Base-by-base conservation (phyloP, 2,888 invertebrate species). In the Sesia apiformis region DNA sequence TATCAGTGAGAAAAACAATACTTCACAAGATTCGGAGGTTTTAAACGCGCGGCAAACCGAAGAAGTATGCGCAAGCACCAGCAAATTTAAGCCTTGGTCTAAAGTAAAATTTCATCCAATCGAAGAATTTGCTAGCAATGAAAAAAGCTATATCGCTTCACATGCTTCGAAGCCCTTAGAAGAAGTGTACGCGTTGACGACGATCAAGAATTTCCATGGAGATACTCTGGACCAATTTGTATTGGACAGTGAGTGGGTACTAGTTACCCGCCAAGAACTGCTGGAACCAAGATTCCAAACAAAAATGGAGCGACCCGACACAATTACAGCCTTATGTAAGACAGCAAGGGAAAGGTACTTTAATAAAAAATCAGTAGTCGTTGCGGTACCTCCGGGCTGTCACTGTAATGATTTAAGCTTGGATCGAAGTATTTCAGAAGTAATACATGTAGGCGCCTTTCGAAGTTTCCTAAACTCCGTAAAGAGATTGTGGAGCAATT, bases 221-320 rank as follows among this genome's bases (percentile, higher is more conserved):
- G 86, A 89, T 54, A 67, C 68, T 5, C 53, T 85, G 7, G 69
- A 75, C n/a, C 79, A 81, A 42, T 82, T 76, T 51, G 80, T 78
- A 7, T 67, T 70, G 23, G 81, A 88, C 63, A 88, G 88, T 58
- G 82, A 85, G 50, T 89, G 89, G 89, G 73, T 89, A 46, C 64
- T 89, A 39, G 63, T 87, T 3, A 75, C 77, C 2, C 69, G 70
- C 46, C 73, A 84, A 51, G 72, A 82, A 53, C 57, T 89, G 2
- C 60, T 74, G 46, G 78, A 81, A 46, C 85, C 89, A 1, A 81
- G 63, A 56, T 84, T 86, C 53, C 86, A 84, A 57, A 67, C 73
- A 42, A 70, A 67, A 39, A 63, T 89, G 8, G 62, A 74, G 6
- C 79, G 66, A 51, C 64, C 73, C 4, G 74, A 81, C 42, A 65